These are phyloP conservation scores for Leptoteleia sp. DNA, from an alignment of 1,140 invertebrate species.

Conservation along the genomic window DNA sequence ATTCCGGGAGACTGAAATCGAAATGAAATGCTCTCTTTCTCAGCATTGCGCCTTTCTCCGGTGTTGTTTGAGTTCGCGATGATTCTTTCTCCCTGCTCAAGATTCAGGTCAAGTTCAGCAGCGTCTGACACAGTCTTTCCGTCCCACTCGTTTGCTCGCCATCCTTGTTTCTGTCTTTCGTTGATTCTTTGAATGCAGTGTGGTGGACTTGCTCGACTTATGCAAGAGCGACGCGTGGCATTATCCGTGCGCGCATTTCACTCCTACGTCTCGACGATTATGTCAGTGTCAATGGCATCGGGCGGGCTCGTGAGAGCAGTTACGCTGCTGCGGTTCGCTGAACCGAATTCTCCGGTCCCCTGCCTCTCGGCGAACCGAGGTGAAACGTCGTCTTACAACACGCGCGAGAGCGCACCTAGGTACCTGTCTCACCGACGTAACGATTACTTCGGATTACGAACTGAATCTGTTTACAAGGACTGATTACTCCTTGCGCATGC, in stretches of 20 bases:
- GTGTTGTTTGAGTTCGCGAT: slow-evolving; percentile 57
- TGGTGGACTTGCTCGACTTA: slow-evolving; percentile 53
- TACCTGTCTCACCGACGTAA: slow-evolving; percentile 56
- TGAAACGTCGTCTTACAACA: slow-evolving; percentile 54
- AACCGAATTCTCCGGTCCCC: slow-evolving; percentile 62
- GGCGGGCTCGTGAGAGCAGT: slow-evolving; percentile 63
- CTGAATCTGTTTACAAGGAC: slow-evolving; percentile 63
- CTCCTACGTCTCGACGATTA: slow-evolving; percentile 61
- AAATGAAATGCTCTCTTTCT: slow-evolving; percentile 69
- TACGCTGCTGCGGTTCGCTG: slow-evolving; percentile 65
- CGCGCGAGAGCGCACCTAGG: slow-evolving; percentile 20
- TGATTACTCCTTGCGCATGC: slow-evolving; percentile 50
- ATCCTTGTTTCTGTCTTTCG: slow-evolving; percentile 46
- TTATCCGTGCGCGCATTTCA: slow-evolving; percentile 55
- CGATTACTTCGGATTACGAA: slow-evolving; percentile 63
- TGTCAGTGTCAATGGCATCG: slow-evolving; percentile 71
- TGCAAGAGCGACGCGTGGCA: slow-evolving; percentile 49
- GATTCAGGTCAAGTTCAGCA: slow-evolving; percentile 69
- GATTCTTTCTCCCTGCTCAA: slow-evolving; percentile 28
- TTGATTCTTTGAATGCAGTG: slow-evolving; percentile 45
- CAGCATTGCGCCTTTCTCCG: slow-evolving; percentile 59
- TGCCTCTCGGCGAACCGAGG: slow-evolving; percentile 49
- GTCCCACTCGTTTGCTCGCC: slow-evolving; percentile 29
- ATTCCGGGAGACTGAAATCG: slow-evolving; percentile 66
- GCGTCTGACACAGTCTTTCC: slow-evolving; percentile 42